phyloP scores from a whole-genome alignment of 2,888 invertebrate genomes.

The Agrenia bidenticulata region DNA sequence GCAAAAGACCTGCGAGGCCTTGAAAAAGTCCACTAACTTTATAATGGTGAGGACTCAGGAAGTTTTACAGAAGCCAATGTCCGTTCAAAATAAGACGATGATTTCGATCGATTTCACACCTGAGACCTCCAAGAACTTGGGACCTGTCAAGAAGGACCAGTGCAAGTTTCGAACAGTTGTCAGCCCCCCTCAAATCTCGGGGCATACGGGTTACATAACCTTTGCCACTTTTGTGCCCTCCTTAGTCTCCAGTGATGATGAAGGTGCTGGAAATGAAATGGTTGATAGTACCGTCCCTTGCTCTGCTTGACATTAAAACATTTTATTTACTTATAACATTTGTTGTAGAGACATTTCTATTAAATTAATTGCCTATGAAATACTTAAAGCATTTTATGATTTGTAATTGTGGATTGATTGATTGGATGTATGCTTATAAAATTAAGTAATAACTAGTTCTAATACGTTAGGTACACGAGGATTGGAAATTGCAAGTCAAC shows the following conservation, averaged over 20 bases:
- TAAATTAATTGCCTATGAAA: no score
- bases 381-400: not conserved
- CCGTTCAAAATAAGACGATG: conserved; percentile 66
- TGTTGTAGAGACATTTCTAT: no score
- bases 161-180: conserved; percentile 66
- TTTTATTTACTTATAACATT: no score
- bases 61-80: conserved; percentile 76
- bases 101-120: conserved; percentile 46
- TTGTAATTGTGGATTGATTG: no score
- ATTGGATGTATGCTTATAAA: no score
- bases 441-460: no score
- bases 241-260: not conserved
- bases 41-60: conserved; percentile 83
- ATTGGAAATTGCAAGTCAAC: not conserved
- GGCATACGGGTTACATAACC: conserved; percentile 95
- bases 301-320: no score
- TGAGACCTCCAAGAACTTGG: conserved; percentile 22
- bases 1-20: conserved; percentile 75
- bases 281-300: no score
- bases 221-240: conserved; percentile 81
- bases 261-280: no score
- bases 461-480: no score
- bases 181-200: conserved; percentile 74
- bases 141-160: conserved; percentile 46
- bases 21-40: conserved; percentile 71